Evolutionary conservation across 2,113 vertebrate species (phyloP), one percentile per base, ranked within the genome.

Genomic region (Paramormyrops kingsleyae): DNA sequence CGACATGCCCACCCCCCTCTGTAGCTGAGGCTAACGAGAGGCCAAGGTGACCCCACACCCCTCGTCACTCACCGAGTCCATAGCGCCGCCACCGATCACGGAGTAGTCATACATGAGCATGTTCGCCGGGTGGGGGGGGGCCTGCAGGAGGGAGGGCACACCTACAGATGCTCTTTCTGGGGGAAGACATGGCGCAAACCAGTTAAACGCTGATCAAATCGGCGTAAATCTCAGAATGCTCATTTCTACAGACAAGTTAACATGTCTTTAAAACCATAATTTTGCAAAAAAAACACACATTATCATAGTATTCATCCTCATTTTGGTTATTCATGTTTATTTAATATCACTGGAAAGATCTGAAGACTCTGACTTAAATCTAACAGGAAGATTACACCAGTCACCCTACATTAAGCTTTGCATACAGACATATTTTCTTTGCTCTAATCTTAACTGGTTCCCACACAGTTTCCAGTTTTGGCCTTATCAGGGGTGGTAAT

Each of bases 81-180:
- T 98, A 92, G 98, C 97, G 94, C 97, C 96, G 1, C 35, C 74
- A 2, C n/a, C 3, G 93, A 98, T 98, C 93, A 97, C 95, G 94
- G 98, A 97, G 88, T 97, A 97, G 93, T 99, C 98, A 97, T 97
- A 99, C 97, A 97, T 98, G 91, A 99, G 96, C 98, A 99, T 99
- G 96, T 96, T 97, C 96, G 94, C 95, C 85, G 52, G 17, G 52
- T 4, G 21, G 17, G 5, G 19, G 53, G 44, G 91, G 89, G 89
- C 92, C 93, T 93, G 94, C 95, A 52, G 17, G 39, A 15, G 19
- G 19, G 66, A 91, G 91, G 90, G 90, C 52, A 87, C 90, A 53
- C 91, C 12, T 90, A 49, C 89, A 24, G 91, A 24, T 27, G 49
- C 27, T 47, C 21, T 5, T 49, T 53, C n/a, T 49, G 92, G 3